A percentile compares a stretch with the other conserved stretches of the same genome.
Conservation (phyloP, 2,888 invertebrate genomes). For the Nemotelus nigrinus region DNA sequence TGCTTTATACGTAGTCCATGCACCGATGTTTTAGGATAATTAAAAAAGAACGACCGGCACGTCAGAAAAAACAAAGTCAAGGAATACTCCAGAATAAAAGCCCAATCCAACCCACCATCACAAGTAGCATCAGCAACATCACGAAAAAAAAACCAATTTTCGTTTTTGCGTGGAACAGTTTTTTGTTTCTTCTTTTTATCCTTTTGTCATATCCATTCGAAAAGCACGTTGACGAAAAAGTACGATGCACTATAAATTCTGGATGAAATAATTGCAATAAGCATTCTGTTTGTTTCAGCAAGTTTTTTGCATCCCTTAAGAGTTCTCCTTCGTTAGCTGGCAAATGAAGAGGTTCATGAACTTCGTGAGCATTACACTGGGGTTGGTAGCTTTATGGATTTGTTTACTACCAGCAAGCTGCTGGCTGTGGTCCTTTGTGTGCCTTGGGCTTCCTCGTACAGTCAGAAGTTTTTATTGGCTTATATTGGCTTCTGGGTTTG, state of each 20-base stretch:
- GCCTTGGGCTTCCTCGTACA: too few relatives aligned
- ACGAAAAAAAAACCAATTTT: background rate
- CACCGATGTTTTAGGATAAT: conserved; percentile 39
- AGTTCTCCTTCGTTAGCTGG: background rate
- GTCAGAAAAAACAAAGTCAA: background rate
- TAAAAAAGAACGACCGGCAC: conserved; percentile 30
- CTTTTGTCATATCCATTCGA: background rate
- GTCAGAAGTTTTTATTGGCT: too few relatives aligned
- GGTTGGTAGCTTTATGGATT: too few relatives aligned
- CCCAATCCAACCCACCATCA: background rate
- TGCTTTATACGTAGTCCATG: conserved; percentile 6
- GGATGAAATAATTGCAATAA: conserved; percentile 30
- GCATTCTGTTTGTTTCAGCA: conserved; percentile 15
- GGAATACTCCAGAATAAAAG: conserved; percentile 1
- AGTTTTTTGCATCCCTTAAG: background rate
- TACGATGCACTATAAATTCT: conserved; percentile 24
- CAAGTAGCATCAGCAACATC: background rate
- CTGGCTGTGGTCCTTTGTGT: too few relatives aligned
- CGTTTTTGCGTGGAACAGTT: too few relatives aligned
- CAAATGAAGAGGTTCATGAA: conserved; percentile 24
- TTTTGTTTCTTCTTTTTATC: background rate
- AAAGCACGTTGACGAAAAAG: conserved; percentile 28
- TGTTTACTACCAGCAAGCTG: too few relatives aligned
- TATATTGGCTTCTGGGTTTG: too few relatives aligned
- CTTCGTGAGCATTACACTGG: background rate